Evolutionary conservation across 2,113 vertebrate genomes (phyloP).

Genomic region (Erythrolamprus reginae): DNA sequence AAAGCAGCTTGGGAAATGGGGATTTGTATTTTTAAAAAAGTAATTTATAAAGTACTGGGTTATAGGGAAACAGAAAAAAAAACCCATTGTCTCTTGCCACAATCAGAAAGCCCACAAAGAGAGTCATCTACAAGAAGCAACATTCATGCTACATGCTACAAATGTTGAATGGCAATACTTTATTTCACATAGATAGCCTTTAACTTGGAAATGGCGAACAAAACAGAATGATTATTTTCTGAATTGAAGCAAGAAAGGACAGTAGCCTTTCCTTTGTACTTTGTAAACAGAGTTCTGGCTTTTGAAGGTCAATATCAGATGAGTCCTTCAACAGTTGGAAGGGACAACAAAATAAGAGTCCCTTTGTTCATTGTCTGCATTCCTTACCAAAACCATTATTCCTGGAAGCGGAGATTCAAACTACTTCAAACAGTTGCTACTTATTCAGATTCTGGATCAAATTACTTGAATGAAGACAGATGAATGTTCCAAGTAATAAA

Average conservation of each 20-base stretch:
- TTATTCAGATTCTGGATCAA: not conserved
- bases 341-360: not conserved
- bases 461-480: not conserved
- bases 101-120: not conserved
- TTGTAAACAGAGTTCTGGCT: not conserved
- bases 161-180: not conserved
- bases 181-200: not conserved
- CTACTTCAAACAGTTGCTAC: not conserved
- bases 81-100: not conserved
- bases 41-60: not conserved
- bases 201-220: not conserved
- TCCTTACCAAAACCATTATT: not conserved
- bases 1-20: not conserved
- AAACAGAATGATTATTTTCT: not conserved
- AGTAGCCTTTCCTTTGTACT: not conserved
- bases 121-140: not conserved
- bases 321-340: not conserved
- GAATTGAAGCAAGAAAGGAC: not conserved
- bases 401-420: not conserved
- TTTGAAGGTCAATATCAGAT: not conserved
- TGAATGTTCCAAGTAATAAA: not conserved
- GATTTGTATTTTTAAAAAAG: not conserved
- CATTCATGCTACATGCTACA: not conserved
- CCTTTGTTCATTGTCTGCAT: not conserved
- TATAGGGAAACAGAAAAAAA: not conserved